Percentiles rank a stretch among this genome's conserved stretches.
phyloP scores from a whole-genome alignment of 1,140 invertebrate species.

The Panonychus citri region DNA sequence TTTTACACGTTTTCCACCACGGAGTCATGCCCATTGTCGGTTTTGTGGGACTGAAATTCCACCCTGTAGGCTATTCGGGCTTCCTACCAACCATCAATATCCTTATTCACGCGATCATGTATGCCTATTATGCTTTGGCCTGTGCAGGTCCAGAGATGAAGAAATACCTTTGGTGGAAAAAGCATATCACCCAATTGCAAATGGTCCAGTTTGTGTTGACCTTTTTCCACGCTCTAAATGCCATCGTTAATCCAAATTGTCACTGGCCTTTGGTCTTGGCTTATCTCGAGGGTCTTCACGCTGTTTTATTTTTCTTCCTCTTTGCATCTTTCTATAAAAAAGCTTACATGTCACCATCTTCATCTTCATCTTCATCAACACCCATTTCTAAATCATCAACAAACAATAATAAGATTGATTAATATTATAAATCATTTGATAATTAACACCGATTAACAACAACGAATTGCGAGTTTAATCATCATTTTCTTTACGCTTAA shows the following conservation, averaged over 20 bases:
- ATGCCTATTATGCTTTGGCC: constrained; percentile 28
- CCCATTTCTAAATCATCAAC: too few relatives aligned
- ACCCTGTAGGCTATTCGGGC: constrained; percentile 23
- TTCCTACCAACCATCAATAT: constrained; percentile 22
- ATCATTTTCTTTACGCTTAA: too few relatives aligned
- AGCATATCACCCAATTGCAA: constrained; percentile 31
- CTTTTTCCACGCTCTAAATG: neutral
- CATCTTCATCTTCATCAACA: too few relatives aligned
- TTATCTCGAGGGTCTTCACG: neutral
- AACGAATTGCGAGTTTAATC: too few relatives aligned
- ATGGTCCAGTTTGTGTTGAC: constrained; percentile 19
- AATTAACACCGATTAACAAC: too few relatives aligned
- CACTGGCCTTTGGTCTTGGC: constrained; percentile 1
- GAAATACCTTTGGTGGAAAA: constrained; percentile 34
- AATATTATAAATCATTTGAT: too few relatives aligned
- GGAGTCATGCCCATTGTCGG: constrained; percentile 9
- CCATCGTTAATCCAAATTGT: neutral
- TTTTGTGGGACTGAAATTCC: constrained; percentile 2
- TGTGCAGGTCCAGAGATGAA: constrained; percentile 28
- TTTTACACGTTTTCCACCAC: constrained; percentile 29
- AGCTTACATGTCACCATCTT: neutral
- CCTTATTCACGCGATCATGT: constrained; percentile 35
- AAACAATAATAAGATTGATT: too few relatives aligned
- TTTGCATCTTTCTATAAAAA: neutral
- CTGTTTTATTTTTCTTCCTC: constrained; percentile 1